Conservation (phyloP, 2,888 invertebrate genomes). For the Onthophagus sagittarius region DNA sequence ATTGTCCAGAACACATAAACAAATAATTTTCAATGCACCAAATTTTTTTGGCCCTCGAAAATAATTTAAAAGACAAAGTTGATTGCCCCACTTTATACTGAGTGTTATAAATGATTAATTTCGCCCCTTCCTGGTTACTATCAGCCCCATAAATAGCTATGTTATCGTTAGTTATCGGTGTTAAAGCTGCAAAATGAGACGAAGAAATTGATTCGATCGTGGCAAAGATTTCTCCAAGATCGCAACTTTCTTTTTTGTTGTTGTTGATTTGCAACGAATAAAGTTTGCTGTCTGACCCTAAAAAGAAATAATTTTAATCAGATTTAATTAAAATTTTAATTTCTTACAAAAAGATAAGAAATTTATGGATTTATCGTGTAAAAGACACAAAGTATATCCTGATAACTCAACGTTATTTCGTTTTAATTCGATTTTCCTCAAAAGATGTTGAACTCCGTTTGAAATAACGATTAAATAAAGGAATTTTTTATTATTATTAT, state of each 20-base stretch:
- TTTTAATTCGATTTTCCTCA: slow-evolving; percentile 43
- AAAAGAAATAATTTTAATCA: slow-evolving; percentile 34
- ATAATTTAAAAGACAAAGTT: slow-evolving; percentile 60
- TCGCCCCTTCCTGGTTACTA: slow-evolving; percentile 64
- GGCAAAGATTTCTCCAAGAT: slow-evolving; percentile 48
- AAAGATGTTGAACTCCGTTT: slow-evolving; percentile 22
- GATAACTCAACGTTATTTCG: slow-evolving; percentile 47
- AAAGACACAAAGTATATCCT: slow-evolving; percentile 54
- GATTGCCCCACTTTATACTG: slow-evolving; percentile 62
- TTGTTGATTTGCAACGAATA: slow-evolving; percentile 52
- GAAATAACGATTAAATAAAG: slow-evolving; percentile 22
- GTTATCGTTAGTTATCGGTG: slow-evolving; percentile 61
- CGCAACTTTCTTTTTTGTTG: slow-evolving; percentile 29
- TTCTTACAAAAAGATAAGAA: slow-evolving; percentile 61
- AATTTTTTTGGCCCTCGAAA: slow-evolving; percentile 56
- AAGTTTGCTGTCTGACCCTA: slow-evolving; percentile 68
- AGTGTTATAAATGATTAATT: slow-evolving; percentile 59
- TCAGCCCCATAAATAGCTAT: slow-evolving; percentile 67
- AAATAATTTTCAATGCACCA: slow-evolving; percentile 58
- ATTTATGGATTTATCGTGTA: slow-evolving; percentile 45
- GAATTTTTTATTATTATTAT: slow-evolving; percentile 11
- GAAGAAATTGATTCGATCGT: slow-evolving; percentile 57
- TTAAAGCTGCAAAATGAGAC: slow-evolving; percentile 56
- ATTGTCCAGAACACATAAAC: slow-evolving; percentile 60
- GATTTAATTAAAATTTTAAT: slow-evolving; percentile 25